Evolutionary conservation across 2,797 vertebrate genomes (phyloP).

Genomic region (Hipposideros larvatus): DNA sequence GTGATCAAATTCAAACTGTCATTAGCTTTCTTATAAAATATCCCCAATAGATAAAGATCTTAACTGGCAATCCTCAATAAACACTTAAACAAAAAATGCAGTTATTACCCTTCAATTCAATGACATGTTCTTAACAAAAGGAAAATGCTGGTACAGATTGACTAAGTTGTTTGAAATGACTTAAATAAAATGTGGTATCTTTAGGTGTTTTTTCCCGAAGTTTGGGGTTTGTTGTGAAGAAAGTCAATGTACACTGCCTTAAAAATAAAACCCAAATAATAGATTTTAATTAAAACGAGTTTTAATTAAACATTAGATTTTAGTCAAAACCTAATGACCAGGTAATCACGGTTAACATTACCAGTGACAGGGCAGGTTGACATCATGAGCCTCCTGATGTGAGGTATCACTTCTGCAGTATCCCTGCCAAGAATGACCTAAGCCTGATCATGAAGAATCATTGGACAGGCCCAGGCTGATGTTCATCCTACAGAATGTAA

Average conservation of each 20-base stretch:
- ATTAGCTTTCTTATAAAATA: constrained; percentile 37
- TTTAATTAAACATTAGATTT: neutral
- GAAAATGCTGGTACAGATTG: constrained; percentile 11
- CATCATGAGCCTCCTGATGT: neutral
- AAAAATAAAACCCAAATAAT: neutral
- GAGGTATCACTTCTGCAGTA: neutral
- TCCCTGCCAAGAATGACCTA: neutral
- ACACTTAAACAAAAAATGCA: neutral
- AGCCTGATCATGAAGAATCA: neutral
- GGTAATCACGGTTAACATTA: neutral
- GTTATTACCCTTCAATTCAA: neutral
- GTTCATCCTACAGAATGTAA: neutral
- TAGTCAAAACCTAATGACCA: neutral
- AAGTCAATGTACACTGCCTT: neutral
- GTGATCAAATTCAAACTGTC: constrained; percentile 19
- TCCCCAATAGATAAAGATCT: neutral
- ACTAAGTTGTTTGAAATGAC: constrained; percentile 24
- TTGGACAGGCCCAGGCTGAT: neutral
- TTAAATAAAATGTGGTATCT: neutral
- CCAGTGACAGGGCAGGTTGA: neutral
- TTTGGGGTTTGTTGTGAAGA: neutral
- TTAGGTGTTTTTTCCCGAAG: neutral
- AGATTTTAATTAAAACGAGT: constrained; percentile 18
- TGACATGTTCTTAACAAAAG: constrained; percentile 6
- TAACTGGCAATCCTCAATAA: constrained; percentile 10